Evolutionary conservation across 2,113 vertebrate species (phyloP).

Genomic region (Malaclemys terrapin): DNA sequence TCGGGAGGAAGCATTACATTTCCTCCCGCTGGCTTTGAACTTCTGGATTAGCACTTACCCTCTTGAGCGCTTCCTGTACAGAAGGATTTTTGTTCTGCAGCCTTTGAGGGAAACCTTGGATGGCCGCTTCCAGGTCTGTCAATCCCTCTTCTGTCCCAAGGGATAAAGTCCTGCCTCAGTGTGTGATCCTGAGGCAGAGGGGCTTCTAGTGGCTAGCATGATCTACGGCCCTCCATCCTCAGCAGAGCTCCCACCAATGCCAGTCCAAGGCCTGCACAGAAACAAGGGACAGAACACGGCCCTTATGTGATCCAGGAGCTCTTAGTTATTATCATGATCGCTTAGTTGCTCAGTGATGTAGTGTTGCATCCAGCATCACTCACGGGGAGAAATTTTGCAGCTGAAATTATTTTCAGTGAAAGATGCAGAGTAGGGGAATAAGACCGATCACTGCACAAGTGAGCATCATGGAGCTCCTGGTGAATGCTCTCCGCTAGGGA

Average conservation of each 20-base stretch:
- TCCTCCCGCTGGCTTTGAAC: constrained; percentile 48
- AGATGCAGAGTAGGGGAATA: background rate
- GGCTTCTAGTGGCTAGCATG: fast-evolving
- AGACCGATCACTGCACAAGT: background rate
- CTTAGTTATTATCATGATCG: too few relatives aligned
- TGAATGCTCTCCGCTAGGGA: background rate
- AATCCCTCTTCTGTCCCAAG: background rate
- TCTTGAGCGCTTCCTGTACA: background rate
- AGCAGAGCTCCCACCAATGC: background rate
- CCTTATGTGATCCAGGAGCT: background rate
- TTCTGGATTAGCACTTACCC: constrained; percentile 28
- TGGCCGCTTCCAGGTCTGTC: background rate
- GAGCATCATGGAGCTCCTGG: background rate
- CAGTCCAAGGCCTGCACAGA: background rate
- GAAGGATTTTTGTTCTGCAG: constrained; percentile 19
- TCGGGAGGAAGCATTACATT: constrained; percentile 58
- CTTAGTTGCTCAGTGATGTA: background rate
- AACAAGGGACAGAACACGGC: background rate
- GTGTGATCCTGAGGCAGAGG: fast-evolving
- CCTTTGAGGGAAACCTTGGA: background rate
- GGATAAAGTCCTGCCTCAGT: background rate
- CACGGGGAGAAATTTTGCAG: background rate
- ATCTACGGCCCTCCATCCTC: background rate
- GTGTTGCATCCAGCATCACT: too few relatives aligned
- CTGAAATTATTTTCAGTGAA: background rate